These are phyloP conservation scores for Pelosia muscerda DNA, from an alignment of 2,888 invertebrate genomes.

Conservation along the genomic window DNA sequence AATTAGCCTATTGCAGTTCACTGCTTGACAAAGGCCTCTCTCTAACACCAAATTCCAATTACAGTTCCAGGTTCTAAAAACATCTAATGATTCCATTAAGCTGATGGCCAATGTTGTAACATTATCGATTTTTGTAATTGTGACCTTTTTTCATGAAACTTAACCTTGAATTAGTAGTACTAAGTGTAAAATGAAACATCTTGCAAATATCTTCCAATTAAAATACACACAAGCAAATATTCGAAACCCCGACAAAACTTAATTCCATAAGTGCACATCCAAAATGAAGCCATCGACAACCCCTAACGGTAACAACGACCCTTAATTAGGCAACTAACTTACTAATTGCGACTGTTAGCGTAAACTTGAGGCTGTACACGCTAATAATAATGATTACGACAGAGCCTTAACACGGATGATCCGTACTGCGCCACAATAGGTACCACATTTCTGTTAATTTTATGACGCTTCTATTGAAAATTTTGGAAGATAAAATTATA, in stretches of 20 bases:
- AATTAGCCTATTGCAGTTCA: too few relatives aligned
- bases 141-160: too few relatives aligned
- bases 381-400: constrained; percentile 35
- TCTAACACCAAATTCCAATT: too few relatives aligned
- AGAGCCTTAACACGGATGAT: constrained; percentile 27
- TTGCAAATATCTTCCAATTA: too few relatives aligned
- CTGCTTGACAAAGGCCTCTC: too few relatives aligned
- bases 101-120: too few relatives aligned
- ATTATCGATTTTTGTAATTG: too few relatives aligned
- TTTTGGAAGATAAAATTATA: background rate
- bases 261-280: constrained; percentile 15
- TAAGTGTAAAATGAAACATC: too few relatives aligned
- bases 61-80: too few relatives aligned
- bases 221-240: too few relatives aligned
- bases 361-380: constrained; percentile 39
- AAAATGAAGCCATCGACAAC: constrained; percentile 37
- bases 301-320: constrained; percentile 22
- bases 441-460: constrained; percentile 24
- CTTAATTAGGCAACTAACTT: constrained; percentile 37
- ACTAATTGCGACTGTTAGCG: constrained; percentile 41
- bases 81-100: too few relatives aligned
- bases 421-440: constrained; percentile 14
- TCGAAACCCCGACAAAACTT: background rate
- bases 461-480: background rate
- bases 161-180: too few relatives aligned